These are phyloP conservation scores for Danaus plexippus DNA, from an alignment of 1,140 invertebrate species.

Conservation along the genomic window DNA sequence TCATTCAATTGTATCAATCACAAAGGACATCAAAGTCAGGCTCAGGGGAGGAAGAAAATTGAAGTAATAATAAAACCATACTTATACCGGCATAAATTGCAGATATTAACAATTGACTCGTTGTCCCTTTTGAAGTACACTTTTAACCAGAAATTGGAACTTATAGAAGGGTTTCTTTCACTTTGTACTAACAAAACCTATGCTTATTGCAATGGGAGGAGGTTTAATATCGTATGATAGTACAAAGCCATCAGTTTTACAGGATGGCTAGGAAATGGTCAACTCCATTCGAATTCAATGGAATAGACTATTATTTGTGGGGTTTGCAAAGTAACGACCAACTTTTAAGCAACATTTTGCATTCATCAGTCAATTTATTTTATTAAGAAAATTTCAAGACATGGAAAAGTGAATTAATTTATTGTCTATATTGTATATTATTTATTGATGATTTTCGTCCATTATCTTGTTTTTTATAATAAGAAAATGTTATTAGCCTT, in stretches of 20 bases:
- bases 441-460: no score
- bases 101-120: constrained; percentile 37
- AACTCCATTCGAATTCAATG: not conserved
- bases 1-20: constrained; percentile 18
- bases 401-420: not conserved
- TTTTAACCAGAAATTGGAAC: constrained; percentile 32
- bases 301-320: no score
- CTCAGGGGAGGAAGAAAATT: constrained; percentile 20
- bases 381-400: not conserved
- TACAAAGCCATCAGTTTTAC: constrained; percentile 2
- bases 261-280: constrained; percentile 2
- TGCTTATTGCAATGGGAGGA: not conserved
- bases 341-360: not conserved
- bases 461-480: no score
- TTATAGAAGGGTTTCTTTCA: not conserved
- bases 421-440: no score
- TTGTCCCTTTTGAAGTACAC: constrained; percentile 30
- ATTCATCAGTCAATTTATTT: not conserved
- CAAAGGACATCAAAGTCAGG: constrained; percentile 21
- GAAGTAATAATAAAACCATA: constrained; percentile 36
- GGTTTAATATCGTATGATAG: not conserved
- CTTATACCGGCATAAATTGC: constrained; percentile 38
- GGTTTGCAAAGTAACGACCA: no score
- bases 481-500: no score
- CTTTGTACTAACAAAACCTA: constrained; percentile 2